Evolutionary conservation across 1,140 invertebrate species (phyloP).

Genomic region (Psilanteris sp.): DNA sequence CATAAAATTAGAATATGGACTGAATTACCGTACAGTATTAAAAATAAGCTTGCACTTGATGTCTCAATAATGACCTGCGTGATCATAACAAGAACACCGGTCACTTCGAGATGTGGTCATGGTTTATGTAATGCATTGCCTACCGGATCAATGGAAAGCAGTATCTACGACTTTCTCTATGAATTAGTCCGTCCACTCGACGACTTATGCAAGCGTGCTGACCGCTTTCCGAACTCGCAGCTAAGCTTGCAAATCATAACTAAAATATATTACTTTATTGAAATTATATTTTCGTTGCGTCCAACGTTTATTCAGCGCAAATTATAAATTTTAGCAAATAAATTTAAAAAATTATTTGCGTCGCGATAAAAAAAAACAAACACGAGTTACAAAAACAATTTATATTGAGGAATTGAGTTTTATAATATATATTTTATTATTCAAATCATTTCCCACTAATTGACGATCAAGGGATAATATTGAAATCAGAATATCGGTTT

Average conservation of each 20-base stretch:
- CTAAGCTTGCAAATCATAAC: conserved; percentile 36
- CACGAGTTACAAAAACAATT: too few species aligned
- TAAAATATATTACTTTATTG: too few species aligned
- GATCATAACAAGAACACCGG: conserved; percentile 38
- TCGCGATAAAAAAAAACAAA: too few species aligned
- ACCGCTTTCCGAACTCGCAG: conserved; percentile 52
- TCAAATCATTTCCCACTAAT: too few species aligned
- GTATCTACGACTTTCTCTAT: conserved; percentile 79
- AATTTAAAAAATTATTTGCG: too few species aligned
- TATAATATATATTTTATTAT: too few species aligned
- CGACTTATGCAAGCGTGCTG: conserved; percentile 73
- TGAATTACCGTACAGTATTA: conserved; percentile 6
- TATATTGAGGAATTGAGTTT: too few species aligned
- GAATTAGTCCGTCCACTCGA: conserved; percentile 75
- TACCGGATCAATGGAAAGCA: conserved; percentile 76
- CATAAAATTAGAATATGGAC: conserved; percentile 12
- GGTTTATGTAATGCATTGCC: conserved; percentile 59
- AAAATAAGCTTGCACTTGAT: conserved; percentile 50
- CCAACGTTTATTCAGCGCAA: too few species aligned
- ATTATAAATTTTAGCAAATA: too few species aligned
- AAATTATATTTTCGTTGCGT: too few species aligned
- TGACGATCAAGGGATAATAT: too few species aligned
- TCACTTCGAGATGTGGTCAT: conserved; percentile 51
- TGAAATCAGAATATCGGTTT: too few species aligned
- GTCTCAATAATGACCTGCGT: conserved; percentile 53